Base-by-base conservation (phyloP, 2,797 vertebrate genomes). In the Nyctibius grandis region DNA sequence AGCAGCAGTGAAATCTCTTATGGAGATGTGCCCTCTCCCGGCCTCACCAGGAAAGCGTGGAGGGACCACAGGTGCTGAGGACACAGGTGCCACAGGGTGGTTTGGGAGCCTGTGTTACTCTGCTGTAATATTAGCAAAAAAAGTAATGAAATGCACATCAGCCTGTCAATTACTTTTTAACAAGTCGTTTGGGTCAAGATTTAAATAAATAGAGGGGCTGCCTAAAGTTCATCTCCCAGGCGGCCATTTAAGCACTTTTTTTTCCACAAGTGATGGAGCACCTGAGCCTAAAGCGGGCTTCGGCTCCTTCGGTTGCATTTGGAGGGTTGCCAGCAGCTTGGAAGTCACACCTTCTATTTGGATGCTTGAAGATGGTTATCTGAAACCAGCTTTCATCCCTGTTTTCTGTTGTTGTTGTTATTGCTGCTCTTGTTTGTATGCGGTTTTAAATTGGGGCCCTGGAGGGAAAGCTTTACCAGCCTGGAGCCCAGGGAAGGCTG, bases 1-100 rank as follows among this genome's bases (percentile, higher is more conserved):
- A 83, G 67, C 36, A 9, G 78, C 69, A 28, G 40, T 1, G 44
- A 40, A 81, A 93, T 80, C 65, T 93, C 79, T 96, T 23, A 38
- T 65, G 88, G 91, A 96, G 84, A 91, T 56, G 79, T 96, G 97
- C 85, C 97, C 98, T 85, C 98, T 97, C 91, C 97, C 73, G 98
- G 97, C 81, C 70, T 48, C n/a, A 31, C 7, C 13, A 7, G 61
- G 91, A 51, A 93, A 14, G 48, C 16, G 6, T 36, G 69, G 25
- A 45, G 45, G 50, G 50, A 56, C n/a, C 33, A 5, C 23, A 6
- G 15, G 23, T 10, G 34, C 45, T 3, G 5, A 19, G 36, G 18
- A 10, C 45, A 44, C 34, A 18, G 67, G 61, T 20, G 1, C 31
- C 2, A 3, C 5, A 0, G 23, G 21, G 20, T 56, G 31, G 12